Conservation (phyloP, 2,888 invertebrate genomes). For the Platycheirus albimanus region DNA sequence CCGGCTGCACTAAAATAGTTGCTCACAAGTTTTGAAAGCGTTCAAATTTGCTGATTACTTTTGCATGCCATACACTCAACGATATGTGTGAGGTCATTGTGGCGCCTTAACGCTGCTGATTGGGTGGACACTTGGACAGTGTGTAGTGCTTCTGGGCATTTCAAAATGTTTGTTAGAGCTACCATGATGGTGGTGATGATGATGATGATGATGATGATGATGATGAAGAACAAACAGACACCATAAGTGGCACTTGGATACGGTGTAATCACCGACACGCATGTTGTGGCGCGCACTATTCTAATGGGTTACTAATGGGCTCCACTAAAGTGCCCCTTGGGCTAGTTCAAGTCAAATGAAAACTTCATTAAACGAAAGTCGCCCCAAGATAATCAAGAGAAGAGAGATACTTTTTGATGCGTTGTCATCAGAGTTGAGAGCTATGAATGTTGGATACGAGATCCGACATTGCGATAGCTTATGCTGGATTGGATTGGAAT, state of each 20-base stretch:
- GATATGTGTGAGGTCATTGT: conserved; percentile 58
- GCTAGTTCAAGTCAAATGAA: conserved; percentile 72
- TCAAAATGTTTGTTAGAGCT: conserved; percentile 17
- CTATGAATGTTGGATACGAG: background rate
- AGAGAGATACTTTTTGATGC: conserved; percentile 42
- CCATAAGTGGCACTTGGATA: conserved; percentile 70
- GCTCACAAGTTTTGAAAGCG: background rate
- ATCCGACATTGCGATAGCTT: no score
- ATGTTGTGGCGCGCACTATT: conserved; percentile 72
- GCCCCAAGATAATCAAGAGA: conserved; percentile 56
- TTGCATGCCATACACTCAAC: conserved; percentile 39
- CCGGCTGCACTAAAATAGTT: background rate
- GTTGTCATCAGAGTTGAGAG: conserved; percentile 11
- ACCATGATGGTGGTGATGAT: conserved; percentile 3
- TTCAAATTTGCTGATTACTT: background rate
- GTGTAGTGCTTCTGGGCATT: conserved; percentile 34
- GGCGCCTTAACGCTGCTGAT: conserved; percentile 73
- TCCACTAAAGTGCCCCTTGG: conserved; percentile 73
- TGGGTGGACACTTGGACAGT: conserved; percentile 41
- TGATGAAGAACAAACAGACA: conserved; percentile 72
- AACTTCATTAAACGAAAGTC: conserved; percentile 72
- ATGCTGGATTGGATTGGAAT: conserved; percentile 27
- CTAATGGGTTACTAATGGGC: conserved; percentile 74
- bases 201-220: conserved; percentile 36
- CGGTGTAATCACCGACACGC: conserved; percentile 72